Base-by-base conservation (phyloP, 2,113 vertebrate species). In the Lasiurus cinereus region DNA sequence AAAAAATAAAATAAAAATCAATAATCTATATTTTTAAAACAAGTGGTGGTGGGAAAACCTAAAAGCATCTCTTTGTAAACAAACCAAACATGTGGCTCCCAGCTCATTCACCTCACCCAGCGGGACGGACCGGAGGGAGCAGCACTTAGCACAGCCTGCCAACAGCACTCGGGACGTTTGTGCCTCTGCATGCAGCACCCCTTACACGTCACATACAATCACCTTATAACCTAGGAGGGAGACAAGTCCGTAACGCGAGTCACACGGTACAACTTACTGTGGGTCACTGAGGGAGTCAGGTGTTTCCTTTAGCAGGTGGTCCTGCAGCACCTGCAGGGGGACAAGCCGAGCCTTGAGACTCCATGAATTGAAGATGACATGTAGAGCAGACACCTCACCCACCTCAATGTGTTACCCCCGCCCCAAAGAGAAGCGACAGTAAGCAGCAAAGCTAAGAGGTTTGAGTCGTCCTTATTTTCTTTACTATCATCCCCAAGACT, bases 291-390 rank as follows among this genome's bases (percentile, higher is more conserved):
- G 98, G 0, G 99, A 99, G 96, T 99, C 98, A 0, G 99, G 98
- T 0, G 99, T 99, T 98, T 99, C 99, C 94, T 99, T 99, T 91
- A 99, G 92, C 97, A 99, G 98, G 96, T 99, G 98, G 98, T 99
- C 99, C 73, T 99, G 99, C 83, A 99, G 98, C 10, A 99, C 99
- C 99, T 99, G 86, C 19, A 24, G 1, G 21, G 2, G 4, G 29
- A 52, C 79, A 56, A 87, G 6, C 14, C 70, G 48, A 69, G 15
- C 31, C 67, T 70, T 92, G 39, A 94, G 92, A 82, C 73, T 48
- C 82, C 52, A 88, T 2, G 46, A 79, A 84, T 8, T 78, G 29
- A 77, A 48, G 3, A 24, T 36, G 6, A 92, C 52, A 82, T 59
- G 67, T 2, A 82, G 39, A 92, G 29, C 31, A 76, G 22, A 74